phyloP scores from a whole-genome alignment of 2,797 vertebrate genomes.

The Eospalax fontanierii region DNA sequence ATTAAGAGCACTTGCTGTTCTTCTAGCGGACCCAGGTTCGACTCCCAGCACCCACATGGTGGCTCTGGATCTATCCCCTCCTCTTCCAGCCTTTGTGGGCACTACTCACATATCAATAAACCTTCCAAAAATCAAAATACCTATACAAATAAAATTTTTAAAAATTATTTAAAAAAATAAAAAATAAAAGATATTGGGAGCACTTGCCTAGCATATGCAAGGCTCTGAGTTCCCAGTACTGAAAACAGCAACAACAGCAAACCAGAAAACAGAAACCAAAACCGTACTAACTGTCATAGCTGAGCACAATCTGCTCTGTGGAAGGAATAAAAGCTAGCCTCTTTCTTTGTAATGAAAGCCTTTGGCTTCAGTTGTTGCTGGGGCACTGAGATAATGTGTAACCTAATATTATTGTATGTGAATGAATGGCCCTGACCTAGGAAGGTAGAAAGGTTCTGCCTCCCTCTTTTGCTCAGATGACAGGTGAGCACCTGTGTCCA shows the following conservation, averaged over 20 bases:
- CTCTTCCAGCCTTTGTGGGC: too few species aligned
- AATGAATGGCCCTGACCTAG: neutral
- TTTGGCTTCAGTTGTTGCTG: slow-evolving; percentile 13
- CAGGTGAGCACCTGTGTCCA: neutral
- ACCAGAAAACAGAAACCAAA: neutral
- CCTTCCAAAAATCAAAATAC: too few species aligned
- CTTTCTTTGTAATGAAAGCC: slow-evolving; percentile 54
- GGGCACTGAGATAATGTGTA: neutral
- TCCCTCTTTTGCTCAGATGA: slow-evolving; percentile 29
- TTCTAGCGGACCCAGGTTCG: too few species aligned
- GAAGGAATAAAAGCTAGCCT: neutral
- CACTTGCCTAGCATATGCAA: too few species aligned
- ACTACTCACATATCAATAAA: too few species aligned
- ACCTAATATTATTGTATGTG: slow-evolving; percentile 55
- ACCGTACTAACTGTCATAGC: neutral
- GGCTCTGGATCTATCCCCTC: too few species aligned
- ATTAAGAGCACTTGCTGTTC: too few species aligned
- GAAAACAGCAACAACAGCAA: too few species aligned
- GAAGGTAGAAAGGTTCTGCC: neutral
- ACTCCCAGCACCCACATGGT: too few species aligned
- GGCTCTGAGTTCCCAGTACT: neutral
- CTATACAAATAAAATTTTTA: too few species aligned
- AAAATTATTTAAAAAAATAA: neutral
- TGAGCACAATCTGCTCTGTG: neutral
- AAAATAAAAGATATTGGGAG: neutral